These are phyloP conservation scores for Urocynchramus pylzowi DNA, from an alignment of 2,113 vertebrate genomes.

Conservation along the genomic window DNA sequence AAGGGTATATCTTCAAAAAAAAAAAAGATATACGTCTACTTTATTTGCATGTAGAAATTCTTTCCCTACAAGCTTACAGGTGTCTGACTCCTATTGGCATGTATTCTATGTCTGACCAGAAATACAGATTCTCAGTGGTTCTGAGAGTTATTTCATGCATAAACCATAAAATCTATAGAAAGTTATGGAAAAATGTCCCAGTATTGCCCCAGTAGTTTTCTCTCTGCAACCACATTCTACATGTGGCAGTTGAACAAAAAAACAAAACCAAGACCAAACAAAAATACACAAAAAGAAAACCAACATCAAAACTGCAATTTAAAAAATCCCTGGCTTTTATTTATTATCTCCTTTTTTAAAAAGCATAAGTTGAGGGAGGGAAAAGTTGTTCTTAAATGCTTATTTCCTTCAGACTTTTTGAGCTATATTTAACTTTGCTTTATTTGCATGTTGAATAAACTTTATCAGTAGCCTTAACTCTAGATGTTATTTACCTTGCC, in stretches of 20 bases:
- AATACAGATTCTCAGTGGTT: neutral
- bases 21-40: neutral
- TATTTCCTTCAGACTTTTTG: neutral
- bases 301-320: neutral
- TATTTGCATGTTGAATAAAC: neutral
- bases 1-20: neutral
- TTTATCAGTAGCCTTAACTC: neutral
- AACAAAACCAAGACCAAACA: neutral
- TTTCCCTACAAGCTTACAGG: neutral
- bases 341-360: neutral
- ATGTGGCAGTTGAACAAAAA: neutral
- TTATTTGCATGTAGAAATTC: neutral
- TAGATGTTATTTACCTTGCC: neutral
- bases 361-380: neutral
- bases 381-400: neutral
- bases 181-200: neutral
- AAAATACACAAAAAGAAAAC: neutral
- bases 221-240: neutral
- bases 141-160: neutral
- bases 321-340: neutral
- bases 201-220: neutral
- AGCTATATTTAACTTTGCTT: neutral
- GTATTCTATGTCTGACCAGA: neutral
- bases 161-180: neutral
- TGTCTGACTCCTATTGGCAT: neutral